These are phyloP conservation scores for Nothoprocta perdicaria DNA, from an alignment of 2,113 vertebrate species.

Conservation along the genomic window DNA sequence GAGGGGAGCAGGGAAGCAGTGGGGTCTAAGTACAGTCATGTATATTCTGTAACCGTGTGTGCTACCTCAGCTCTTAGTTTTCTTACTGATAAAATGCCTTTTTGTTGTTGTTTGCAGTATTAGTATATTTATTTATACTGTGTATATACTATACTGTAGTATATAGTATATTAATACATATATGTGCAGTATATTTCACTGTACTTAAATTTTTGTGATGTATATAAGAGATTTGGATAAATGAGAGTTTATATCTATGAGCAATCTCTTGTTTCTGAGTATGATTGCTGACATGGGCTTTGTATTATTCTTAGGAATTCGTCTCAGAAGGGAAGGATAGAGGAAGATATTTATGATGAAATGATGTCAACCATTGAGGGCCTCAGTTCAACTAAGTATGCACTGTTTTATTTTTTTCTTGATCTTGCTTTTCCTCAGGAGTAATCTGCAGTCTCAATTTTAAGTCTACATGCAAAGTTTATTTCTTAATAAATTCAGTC, in stretches of 20 bases:
- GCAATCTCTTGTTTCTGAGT: neutral
- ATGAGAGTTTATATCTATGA: neutral
- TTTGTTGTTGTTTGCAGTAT: neutral
- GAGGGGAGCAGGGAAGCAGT: too few species aligned
- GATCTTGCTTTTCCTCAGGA: neutral
- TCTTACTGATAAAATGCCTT: neutral
- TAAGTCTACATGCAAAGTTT: neutral
- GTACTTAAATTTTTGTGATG: neutral
- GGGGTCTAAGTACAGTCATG: too few species aligned
- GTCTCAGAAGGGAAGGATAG: conserved; percentile 91
- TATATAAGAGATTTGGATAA: neutral
- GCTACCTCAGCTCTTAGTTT: neutral
- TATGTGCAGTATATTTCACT: neutral
- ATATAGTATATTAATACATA: too few species aligned
- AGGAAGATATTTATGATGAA: conserved; percentile 92
- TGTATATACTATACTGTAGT: too few species aligned
- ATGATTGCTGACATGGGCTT: conserved; percentile 23
- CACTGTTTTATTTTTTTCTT: neutral
- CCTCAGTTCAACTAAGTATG: conserved; percentile 90
- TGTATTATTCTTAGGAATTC: conserved; percentile 80
- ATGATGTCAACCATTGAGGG: conserved; percentile 96
- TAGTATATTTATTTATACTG: neutral
- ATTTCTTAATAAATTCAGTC: neutral
- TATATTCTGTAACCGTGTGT: neutral
- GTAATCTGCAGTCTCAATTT: neutral